phyloP scores from a whole-genome alignment of 2,888 invertebrate species.

The Pachymerium ferrugineum region DNA sequence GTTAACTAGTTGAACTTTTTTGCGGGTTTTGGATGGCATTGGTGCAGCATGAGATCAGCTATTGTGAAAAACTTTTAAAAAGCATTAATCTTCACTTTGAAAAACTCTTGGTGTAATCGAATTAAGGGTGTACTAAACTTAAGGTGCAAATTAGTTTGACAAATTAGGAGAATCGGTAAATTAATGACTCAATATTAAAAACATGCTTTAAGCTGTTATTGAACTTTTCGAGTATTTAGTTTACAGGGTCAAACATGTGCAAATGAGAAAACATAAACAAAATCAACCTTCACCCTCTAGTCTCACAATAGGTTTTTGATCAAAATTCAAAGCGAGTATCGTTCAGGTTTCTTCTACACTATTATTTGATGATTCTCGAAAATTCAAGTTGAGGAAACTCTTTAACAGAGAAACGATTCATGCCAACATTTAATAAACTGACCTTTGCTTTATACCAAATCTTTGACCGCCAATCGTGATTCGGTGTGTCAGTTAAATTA shows the following conservation, averaged over 20 bases:
- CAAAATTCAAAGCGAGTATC: not conserved
- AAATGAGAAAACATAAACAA: constrained; percentile 16
- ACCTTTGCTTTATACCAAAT: not conserved
- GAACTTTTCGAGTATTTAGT: not conserved
- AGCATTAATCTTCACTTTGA: no score
- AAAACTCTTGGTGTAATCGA: no score
- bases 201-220: not conserved
- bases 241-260: not conserved
- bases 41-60: no score
- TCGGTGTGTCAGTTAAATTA: not conserved
- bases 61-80: no score
- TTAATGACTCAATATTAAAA: not conserved
- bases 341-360: not conserved
- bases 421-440: not conserved
- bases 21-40: no score
- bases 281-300: constrained; percentile 3
- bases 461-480: not conserved
- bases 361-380: not conserved
- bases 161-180: not conserved
- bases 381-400: not conserved
- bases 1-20: no score
- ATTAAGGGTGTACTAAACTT: not conserved
- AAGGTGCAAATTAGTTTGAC: not conserved
- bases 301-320: not conserved
- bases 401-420: no score